Evolutionary conservation across 2,888 invertebrate species (phyloP).

Genomic region (Epinotia bilunana): DNA sequence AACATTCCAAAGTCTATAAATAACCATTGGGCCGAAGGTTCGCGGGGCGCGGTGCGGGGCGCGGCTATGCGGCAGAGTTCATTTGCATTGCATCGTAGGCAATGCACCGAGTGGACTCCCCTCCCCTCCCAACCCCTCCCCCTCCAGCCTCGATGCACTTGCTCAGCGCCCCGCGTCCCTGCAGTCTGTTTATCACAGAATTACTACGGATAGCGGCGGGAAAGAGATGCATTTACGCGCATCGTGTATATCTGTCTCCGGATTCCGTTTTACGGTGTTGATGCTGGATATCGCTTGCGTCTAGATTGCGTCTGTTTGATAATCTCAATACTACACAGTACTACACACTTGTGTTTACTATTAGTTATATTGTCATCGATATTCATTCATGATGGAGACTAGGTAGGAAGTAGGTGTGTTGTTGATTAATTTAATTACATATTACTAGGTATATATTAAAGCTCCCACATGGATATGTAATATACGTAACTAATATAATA

Average conservation of each 20-base stretch:
- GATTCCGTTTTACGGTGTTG: constrained; percentile 20
- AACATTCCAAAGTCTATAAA: constrained; percentile 76
- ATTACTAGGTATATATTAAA: background rate
- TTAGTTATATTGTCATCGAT: constrained; percentile 29
- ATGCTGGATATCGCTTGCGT: constrained; percentile 39
- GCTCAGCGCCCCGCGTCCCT: constrained; percentile 28
- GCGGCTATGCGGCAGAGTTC: constrained; percentile 64
- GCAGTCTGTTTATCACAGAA: constrained; percentile 41
- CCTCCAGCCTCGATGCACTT: constrained; percentile 32
- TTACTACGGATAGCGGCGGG: constrained; percentile 39
- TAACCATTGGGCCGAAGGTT: constrained; percentile 65
- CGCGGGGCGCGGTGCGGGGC: constrained; percentile 56
- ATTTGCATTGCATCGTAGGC: constrained; percentile 67
- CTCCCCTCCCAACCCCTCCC: background rate
- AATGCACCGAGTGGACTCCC: constrained; percentile 44
- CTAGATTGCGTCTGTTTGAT: constrained; percentile 44
- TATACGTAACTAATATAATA: too few relatives aligned
- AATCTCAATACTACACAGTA: constrained; percentile 24
- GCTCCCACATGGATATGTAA: background rate
- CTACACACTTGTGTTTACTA: constrained; percentile 33
- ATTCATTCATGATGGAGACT: constrained; percentile 23
- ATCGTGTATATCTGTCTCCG: constrained; percentile 23
- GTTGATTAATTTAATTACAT: constrained; percentile 8
- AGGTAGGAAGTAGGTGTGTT: constrained; percentile 18
- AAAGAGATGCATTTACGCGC: constrained; percentile 40